These are phyloP conservation scores for Leptogaster cylindrica DNA, from an alignment of 2,888 invertebrate species.

Conservation along the genomic window DNA sequence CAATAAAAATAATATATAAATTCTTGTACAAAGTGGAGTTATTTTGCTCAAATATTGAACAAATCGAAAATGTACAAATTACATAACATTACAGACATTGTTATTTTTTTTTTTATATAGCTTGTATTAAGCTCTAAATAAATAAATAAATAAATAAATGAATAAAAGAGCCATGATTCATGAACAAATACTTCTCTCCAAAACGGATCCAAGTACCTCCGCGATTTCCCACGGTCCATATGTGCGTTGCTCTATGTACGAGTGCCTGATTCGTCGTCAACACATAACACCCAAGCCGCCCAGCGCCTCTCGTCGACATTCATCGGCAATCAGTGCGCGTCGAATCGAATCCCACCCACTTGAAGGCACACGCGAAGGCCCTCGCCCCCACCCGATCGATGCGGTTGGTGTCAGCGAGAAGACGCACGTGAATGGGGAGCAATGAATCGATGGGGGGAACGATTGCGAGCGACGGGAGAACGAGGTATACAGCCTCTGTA, in stretches of 20 bases:
- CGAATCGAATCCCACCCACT: slow-evolving; percentile 19
- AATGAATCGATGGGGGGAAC: neutral
- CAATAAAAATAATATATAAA: too few relatives aligned
- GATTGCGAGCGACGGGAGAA: too few relatives aligned
- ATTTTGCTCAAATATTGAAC: too few relatives aligned
- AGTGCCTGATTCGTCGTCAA: slow-evolving; percentile 13
- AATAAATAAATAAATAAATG: too few relatives aligned
- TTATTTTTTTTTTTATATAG: too few relatives aligned
- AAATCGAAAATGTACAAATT: too few relatives aligned
- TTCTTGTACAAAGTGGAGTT: too few relatives aligned
- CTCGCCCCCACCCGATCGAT: neutral
- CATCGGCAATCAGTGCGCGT: slow-evolving; percentile 21
- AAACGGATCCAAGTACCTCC: neutral
- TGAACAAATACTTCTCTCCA: neutral
- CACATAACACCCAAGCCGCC: slow-evolving; percentile 9
- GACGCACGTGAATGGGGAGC: neutral
- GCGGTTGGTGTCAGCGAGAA: slow-evolving; percentile 1
- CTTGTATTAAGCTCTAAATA: too few relatives aligned
- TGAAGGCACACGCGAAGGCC: neutral
- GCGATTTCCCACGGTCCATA: neutral
- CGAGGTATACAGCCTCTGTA: too few relatives aligned
- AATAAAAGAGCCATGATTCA: neutral
- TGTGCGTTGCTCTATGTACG: slow-evolving; percentile 16
- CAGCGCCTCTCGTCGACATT: neutral
- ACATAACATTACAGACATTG: too few relatives aligned